Evolutionary conservation across 2,888 invertebrate genomes (phyloP), one percentile per base, ranked within the genome.

Genomic region (Glyphotaelius pellucidus): DNA sequence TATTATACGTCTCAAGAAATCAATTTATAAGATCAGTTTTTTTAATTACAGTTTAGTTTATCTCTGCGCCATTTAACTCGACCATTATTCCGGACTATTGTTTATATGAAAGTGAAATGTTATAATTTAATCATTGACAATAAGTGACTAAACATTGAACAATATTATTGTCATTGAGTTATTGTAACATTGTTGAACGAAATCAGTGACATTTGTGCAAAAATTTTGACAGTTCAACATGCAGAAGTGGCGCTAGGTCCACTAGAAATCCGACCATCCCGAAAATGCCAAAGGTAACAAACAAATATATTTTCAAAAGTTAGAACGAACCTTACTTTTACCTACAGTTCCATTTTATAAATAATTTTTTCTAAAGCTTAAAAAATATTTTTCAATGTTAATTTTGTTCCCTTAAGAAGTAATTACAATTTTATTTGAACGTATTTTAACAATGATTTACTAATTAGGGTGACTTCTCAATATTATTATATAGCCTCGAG

Each of bases 141-240:
- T n/a, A n/a, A 67, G 67, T 67, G 67, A 67, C 1, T 9, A 5
- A 67, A 67, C 67, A 67, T n/a, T 67, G 67, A 67, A 67, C 67
- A 67, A 9, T 67, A n/a, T 67, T n/a, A 1, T 67, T 67, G 67
- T 67, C 67, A 67, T 67, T 67, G 67, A 25, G 9, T 67, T n/a
- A 7, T 52, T 67, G 67, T 67, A 67, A 67, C 67, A 67, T 67
- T 67, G 67, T 67, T 67, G 67, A n/a, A 67, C 19, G n/a, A 9
- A 25, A 0, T 1, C 67, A 67, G 67, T 67, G n/a, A 67, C 67
- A 67, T 67, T 67, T 67, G 32, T 83, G 38, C 42, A 14, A 88
- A 30, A 88, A 88, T 88, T 88, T 88, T 88, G 88, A 88, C 88
- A 88, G 88, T 88, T 88, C 88, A 67, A 32, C 19, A 88, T 88